phyloP scores from a whole-genome alignment of 2,113 vertebrate species.

The Microcebus lehilahytsara region DNA sequence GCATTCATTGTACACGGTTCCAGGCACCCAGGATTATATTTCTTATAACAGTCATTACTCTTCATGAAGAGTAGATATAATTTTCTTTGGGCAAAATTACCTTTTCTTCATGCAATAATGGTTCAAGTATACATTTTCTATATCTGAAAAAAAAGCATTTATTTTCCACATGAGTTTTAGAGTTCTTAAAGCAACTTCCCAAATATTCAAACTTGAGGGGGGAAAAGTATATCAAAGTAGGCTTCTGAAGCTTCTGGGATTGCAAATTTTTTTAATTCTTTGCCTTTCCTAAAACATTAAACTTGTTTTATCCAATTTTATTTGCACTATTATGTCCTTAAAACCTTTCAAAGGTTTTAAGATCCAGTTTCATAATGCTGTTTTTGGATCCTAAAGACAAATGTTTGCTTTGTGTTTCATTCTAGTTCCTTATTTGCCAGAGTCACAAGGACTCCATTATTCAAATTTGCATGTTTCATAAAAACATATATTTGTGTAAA shows the following conservation, averaged over 20 bases:
- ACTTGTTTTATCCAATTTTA: background rate
- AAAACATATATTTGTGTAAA: constrained; percentile 66
- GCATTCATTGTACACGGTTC: background rate
- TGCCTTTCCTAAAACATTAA: background rate
- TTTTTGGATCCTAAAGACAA: constrained; percentile 48
- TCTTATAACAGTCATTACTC: background rate
- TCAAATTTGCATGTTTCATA: constrained; percentile 65
- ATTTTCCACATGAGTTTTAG: background rate
- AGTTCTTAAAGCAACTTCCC: background rate
- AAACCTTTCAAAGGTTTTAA: background rate
- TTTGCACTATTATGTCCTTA: background rate
- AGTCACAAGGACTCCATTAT: constrained; percentile 45
- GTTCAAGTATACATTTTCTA: background rate
- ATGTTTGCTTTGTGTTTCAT: background rate
- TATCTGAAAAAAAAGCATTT: background rate
- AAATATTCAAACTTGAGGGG: background rate
- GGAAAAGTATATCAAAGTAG: background rate
- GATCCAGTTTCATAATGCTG: background rate
- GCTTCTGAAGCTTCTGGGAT: background rate
- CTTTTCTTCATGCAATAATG: background rate
- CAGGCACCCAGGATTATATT: too few species aligned
- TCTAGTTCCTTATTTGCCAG: constrained; percentile 48
- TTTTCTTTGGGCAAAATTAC: background rate
- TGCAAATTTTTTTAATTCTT: background rate
- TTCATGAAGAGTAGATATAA: background rate